These are phyloP conservation scores for Sturnus vulgaris DNA, from an alignment of 2,113 vertebrate genomes.

Conservation along the genomic window DNA sequence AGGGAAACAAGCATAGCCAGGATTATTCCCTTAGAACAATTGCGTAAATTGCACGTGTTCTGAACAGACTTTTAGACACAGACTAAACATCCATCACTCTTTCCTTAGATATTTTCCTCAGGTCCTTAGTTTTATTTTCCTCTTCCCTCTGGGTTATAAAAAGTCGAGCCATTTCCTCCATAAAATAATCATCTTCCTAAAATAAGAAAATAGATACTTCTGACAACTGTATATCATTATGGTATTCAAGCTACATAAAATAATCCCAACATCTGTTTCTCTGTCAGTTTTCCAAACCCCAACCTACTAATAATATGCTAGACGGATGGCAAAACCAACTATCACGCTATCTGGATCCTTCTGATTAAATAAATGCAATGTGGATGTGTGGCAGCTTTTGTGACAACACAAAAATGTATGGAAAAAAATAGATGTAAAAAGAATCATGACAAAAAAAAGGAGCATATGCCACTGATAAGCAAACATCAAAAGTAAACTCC, in stretches of 20 bases:
- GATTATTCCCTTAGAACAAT: slow-evolving; percentile 14
- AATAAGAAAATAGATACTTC: slow-evolving; percentile 42
- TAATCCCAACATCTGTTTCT: slow-evolving; percentile 71
- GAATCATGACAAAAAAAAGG: background rate
- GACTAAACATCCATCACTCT: background rate
- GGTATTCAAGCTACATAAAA: slow-evolving; percentile 45
- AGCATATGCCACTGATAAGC: slow-evolving; percentile 3
- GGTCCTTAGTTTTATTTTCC: background rate
- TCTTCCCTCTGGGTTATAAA: background rate
- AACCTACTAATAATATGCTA: slow-evolving; percentile 62
- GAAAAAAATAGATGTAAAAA: background rate
- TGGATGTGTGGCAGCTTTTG: slow-evolving; percentile 23
- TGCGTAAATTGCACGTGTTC: slow-evolving; percentile 4
- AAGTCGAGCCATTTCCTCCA: slow-evolving; percentile 6
- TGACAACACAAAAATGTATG: background rate
- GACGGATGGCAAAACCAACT: slow-evolving; percentile 18
- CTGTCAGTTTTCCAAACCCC: slow-evolving; percentile 64
- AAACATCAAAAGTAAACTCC: slow-evolving; percentile 30
- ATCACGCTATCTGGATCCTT: slow-evolving; percentile 21
- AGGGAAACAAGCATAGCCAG: background rate
- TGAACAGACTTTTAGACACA: background rate
- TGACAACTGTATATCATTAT: slow-evolving; percentile 55
- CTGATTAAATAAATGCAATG: background rate
- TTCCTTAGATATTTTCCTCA: background rate
- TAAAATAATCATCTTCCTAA: slow-evolving; percentile 23